phyloP scores from a whole-genome alignment of 1,140 invertebrate genomes.

The Drosophila guanche region DNA sequence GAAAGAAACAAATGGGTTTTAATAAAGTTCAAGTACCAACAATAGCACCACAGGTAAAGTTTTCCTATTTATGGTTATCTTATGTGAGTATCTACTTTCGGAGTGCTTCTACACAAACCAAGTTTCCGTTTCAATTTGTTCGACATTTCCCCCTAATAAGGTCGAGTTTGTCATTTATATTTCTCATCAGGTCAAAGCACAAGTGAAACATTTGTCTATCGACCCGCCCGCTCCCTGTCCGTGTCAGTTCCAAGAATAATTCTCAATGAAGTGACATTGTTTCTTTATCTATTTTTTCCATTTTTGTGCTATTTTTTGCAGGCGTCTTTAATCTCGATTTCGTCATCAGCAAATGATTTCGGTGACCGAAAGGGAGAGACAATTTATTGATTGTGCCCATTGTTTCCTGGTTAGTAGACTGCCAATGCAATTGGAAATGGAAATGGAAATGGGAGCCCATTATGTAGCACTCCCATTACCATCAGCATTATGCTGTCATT shows the following conservation, averaged over 20 bases:
- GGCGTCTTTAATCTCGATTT: constrained; percentile 54
- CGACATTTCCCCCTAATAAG: constrained; percentile 12
- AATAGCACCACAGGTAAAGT: constrained; percentile 23
- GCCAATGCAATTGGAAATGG: constrained; percentile 14
- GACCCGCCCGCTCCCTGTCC: background rate
- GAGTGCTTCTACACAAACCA: background rate
- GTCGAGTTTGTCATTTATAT: constrained; percentile 41
- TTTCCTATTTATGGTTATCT: constrained; percentile 24
- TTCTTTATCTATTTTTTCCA: constrained; percentile 7
- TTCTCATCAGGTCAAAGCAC: constrained; percentile 32
- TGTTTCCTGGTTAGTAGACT: constrained; percentile 48
- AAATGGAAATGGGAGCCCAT: constrained; percentile 27
- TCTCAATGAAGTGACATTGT: constrained; percentile 55
- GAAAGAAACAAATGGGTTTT: constrained; percentile 55
- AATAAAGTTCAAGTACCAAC: constrained; percentile 39
- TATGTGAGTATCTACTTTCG: too few relatives aligned
- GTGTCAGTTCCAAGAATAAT: constrained; percentile 19
- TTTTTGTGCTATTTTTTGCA: constrained; percentile 26
- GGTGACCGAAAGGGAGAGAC: constrained; percentile 53
- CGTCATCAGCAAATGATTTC: constrained; percentile 54
- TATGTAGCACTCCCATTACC: constrained; percentile 65
- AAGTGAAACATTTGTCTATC: constrained; percentile 17
- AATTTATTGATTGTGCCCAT: constrained; percentile 55
- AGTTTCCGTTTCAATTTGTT: constrained; percentile 44
- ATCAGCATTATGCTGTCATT: constrained; percentile 43